Evolutionary conservation across 23 tunicate genomes (phyloP), one percentile per base, ranked within the genome.

Genomic region (Phallusia fumigata): DNA sequence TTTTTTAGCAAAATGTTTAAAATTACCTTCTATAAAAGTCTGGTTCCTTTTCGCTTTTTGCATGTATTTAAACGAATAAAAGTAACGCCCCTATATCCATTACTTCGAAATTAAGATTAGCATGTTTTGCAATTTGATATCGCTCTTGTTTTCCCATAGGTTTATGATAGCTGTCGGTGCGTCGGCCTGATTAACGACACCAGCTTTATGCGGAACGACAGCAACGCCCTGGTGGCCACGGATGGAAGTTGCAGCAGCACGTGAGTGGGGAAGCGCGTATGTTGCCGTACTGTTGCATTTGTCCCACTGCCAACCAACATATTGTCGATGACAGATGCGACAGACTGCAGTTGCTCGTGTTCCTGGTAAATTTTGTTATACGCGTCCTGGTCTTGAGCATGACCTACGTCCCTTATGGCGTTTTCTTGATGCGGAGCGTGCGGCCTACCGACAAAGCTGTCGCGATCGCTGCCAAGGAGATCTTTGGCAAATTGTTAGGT

Each of bases 391-490:
- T 83, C 33, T 31, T 83, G 32, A 35, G 86, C 58, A 75, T 83
- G 80, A 50, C 80, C 21, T 76, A 75, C 53, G 47, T 83, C 33
- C 86, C 86, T 26, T 83, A 53, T 53, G 74, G 80, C 73, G 53
- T 83, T 22, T 76, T 83, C 47, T 15, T 83, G 32, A 83, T 83
- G 86, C 73, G 80, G 15, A 83, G 80, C 31, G 86, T 83, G 45
- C 72, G 74, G 35, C 80, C 69, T 16, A 30, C 50, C 21, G 80
- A 83, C 86, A 83, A 83, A 75, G 80, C 86, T 22, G 74, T 83
- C 32, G 86, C 80, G n/a, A 75, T 83, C 36, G 86, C 86, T 2
- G 64, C 75, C 0, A 75, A 76, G 74, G 86, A 83, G 22, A 75
- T 83, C 80, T 19, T 83, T 35, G 86, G 80, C 32, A 75, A 75